phyloP scores from a whole-genome alignment of 2,888 invertebrate species.

The Dusona sp. region DNA sequence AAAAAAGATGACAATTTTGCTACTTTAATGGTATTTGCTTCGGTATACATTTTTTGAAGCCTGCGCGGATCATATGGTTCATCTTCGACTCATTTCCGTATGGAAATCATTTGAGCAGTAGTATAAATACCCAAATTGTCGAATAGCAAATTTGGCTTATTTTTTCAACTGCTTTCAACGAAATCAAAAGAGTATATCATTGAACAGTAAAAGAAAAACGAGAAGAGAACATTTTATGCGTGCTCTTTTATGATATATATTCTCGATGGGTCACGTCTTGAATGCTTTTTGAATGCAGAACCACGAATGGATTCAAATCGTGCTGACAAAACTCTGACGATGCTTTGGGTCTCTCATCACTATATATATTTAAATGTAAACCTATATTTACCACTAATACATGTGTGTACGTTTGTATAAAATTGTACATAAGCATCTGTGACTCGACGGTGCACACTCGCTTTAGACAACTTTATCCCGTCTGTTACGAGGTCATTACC shows the following conservation, averaged over 20 bases:
- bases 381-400: not conserved
- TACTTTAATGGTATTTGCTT: no score
- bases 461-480: conserved; percentile 41
- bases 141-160: not conserved
- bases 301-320: conserved; percentile 21
- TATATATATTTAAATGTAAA: conserved; percentile 4
- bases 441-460: not conserved
- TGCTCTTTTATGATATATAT: conserved; percentile 1
- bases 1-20: no score
- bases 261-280: conserved; percentile 27
- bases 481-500: conserved; percentile 53
- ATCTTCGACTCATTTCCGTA: no score
- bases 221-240: not conserved
- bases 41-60: no score
- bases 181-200: not conserved
- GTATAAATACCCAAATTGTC: not conserved
- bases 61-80: no score
- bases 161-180: not conserved
- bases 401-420: conserved; percentile 1
- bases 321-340: conserved; percentile 9
- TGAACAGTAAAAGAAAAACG: not conserved
- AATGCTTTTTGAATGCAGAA: conserved; percentile 31
- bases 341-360: not conserved
- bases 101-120: no score
- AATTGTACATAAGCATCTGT: conserved; percentile 25